Base-by-base conservation (phyloP, 2,797 vertebrate species). In the Darevskia mixta region DNA sequence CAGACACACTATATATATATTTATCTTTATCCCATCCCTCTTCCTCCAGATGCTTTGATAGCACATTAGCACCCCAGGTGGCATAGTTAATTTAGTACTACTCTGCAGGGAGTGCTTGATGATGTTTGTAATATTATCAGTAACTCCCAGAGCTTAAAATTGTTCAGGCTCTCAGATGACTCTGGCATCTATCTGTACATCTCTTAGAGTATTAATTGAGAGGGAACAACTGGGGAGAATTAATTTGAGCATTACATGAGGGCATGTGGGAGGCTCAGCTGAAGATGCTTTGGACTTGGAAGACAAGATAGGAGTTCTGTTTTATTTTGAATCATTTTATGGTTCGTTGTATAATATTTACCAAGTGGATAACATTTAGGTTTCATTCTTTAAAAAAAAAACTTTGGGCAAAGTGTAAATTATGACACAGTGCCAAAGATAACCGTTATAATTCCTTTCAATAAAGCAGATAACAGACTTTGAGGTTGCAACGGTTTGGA, bases 71-170 rank as follows among this genome's bases (percentile, higher is more conserved):
- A 66, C 78, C 69, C 82, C n/a, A 85, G 78, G 71, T 67, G 64
- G 78, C 61, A 45, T 69, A 81, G 79, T 89, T 89, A 85, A 85
- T 89, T 86, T 81, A 82, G 32, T 81, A 81, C 71, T 76, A 41
- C 83, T 76, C 55, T 81, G 27, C 71, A 76, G 58, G 71, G 78
- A 85, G 72, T 76, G 43, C 27, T 85, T 75, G 85, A 76, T 76
- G 71, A 58, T 81, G 69, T 85, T 85, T 89, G 87, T 55, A 85
- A 81, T 80, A 85, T 85, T 38, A 79, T 64, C 58, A 61, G 77
- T 73, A 76, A 81, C 71, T 76, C 88, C 83, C 71, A 86, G 2
- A 45, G 69, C 15, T 86, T 80, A 76, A 81, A 76, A 76, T 38
- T 76, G 71, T 18, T 38, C 83, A 82, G 43, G 27, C 58, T 81